Evolutionary conservation across 64 coral and sea anemone genomes (phyloP), one percentile per base, ranked within the genome.

Genomic region (Stichodactyla mertensii): DNA sequence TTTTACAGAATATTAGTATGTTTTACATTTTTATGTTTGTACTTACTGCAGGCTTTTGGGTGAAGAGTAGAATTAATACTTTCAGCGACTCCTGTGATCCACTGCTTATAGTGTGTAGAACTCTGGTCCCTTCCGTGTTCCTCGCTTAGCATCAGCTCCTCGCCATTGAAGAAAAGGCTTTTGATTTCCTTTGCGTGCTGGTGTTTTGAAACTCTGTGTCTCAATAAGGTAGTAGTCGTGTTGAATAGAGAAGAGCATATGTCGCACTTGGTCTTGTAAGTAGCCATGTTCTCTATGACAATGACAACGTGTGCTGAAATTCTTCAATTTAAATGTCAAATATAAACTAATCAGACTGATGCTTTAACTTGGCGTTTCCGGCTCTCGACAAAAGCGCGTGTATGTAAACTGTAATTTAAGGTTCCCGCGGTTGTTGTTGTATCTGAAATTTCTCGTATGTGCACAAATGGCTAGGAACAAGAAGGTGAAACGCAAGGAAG

Each of bases 401-500:
- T 56, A 19, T 77, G 66, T 9, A 6, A 5, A 4, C 52, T 12
- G 51, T 45, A 10, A 36, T 78, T 78, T 78, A 78, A 27, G 4
- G 23, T 78, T 78, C 74, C 74, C 45, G 74, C 23, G 24, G 45
- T 78, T 14, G 45, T 78, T 78, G 45, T 16, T 64, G 13, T 64
- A 52, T 78, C 45, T 36, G 13, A 64, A 64, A 13, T 64, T 2
- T 13, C 61, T 64, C 20, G 61, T 78, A 78, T 36, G 23, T 36
- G 23, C 23, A 78, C 74, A 78, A 27, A 91, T 91, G 89, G 84
- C 89, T 64, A 86, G 84, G 67, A 91, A 91, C 89, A 91, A 91
- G 86, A 82, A 51, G 69, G 16, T 90, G 14, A 90, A 90, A 16
- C 77, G 69, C 77, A 91, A 91, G 28, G 89, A 91, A 8, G 77